Evolutionary conservation across 2,888 invertebrate genomes (phyloP), one percentile per base, ranked within the genome.

Genomic region (Eurois occulta): DNA sequence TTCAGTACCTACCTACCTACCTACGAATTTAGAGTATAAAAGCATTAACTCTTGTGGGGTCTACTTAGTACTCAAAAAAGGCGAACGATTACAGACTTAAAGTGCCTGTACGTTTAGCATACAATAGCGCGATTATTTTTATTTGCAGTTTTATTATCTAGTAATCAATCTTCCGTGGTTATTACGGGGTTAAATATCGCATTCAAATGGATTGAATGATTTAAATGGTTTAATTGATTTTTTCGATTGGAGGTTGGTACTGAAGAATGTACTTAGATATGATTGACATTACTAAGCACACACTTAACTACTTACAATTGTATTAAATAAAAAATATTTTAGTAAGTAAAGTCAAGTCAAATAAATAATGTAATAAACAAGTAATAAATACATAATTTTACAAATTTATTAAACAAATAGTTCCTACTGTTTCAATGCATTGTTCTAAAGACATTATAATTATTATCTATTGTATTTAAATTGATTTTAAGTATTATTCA

Each of bases 61-160:
- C 96, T 92, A 94, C 93, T 95, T 94, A 93, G 95, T 94, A 95
- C 92, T 91, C 94, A 90, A 93, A 94, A 88, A 94, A 90, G 93
- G 93, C 87, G 72, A 87, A 86, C 92, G 91, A 94, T 94, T 94
- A 95, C 89, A 87, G 89, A 78, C 80, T 87, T 88, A 89, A 94
- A 95, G 83, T 91, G 91, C 93, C 92, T 94, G 93, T 95, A 92
- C 81, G 92, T 88, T 95, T 95, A 92, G 95, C 95, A 96, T 96
- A 96, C 96, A 96, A 96, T 96, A 87, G 92, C 85, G 80, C 91
- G 87, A 93, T 94, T 90, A 93, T 91, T 93, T 93, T 93, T 93
- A 93, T 92, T 88, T 82, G 88, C 85, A 80, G 43, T 91, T 93
- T 93, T 93, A 94, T 91, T 91, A 82, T 79, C 86, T 86, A 86